Conservation (phyloP, 2,797 vertebrate species). For the Miichthys miiuy region DNA sequence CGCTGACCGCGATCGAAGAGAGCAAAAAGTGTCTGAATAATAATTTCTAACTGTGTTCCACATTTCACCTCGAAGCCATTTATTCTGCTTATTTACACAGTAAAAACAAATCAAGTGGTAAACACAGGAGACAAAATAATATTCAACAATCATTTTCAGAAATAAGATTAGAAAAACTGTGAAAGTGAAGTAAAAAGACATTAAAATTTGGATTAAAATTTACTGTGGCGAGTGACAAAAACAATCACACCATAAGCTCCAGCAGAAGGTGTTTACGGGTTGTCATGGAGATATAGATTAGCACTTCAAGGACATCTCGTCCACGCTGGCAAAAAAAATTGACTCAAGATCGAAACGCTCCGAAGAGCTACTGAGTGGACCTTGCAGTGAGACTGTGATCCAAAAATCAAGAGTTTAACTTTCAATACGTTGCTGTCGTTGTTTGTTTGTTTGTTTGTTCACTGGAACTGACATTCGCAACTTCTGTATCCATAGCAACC, state of each 20-base stretch:
- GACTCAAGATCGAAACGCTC: neutral
- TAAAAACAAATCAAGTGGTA: slow-evolving; percentile 20
- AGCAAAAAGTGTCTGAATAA: slow-evolving; percentile 6
- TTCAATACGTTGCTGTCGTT: neutral
- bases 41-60: neutral
- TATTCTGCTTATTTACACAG: slow-evolving; percentile 28
- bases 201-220: neutral
- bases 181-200: neutral
- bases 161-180: slow-evolving; percentile 9
- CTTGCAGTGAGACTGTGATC: neutral
- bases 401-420: neutral
- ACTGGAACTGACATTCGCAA: neutral
- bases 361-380: too few relatives aligned
- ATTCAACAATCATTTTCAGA: neutral
- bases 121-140: slow-evolving; percentile 4
- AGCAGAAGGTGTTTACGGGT: neutral
- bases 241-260: too few relatives aligned
- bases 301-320: neutral
- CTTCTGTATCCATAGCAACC: slow-evolving; percentile 21
- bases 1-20: slow-evolving; percentile 23
- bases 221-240: neutral
- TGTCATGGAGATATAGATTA: neutral
- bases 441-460: neutral
- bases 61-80: slow-evolving; percentile 26
- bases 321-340: too few relatives aligned